Evolutionary conservation across 2,888 invertebrate genomes (phyloP).

Genomic region (Cheiracanthium punctorium): DNA sequence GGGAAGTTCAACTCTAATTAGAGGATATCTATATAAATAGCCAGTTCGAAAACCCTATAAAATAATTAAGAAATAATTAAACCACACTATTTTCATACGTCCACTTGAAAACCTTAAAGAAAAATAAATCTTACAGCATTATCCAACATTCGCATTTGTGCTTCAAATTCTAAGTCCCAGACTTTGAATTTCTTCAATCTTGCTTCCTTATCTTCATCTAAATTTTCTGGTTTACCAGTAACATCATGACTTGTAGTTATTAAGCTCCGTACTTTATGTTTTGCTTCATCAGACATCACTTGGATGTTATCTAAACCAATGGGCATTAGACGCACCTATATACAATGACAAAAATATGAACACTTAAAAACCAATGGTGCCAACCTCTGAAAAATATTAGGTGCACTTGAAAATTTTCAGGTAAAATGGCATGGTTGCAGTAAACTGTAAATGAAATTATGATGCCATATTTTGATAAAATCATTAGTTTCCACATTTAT

Average conservation of each 20-base stretch:
- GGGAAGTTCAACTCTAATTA: slow-evolving; percentile 89
- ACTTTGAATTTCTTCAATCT: slow-evolving; percentile 84
- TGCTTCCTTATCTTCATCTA: slow-evolving; percentile 79
- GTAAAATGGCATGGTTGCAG: too few relatives aligned
- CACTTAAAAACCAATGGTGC: too few relatives aligned
- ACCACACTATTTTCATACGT: neutral
- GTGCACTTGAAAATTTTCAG: too few relatives aligned
- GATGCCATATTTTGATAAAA: too few relatives aligned
- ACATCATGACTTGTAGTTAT: slow-evolving; percentile 74
- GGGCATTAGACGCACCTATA: slow-evolving; percentile 79
- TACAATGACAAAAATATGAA: neutral
- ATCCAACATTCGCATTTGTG: slow-evolving; percentile 96
- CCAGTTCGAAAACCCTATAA: slow-evolving; percentile 94
- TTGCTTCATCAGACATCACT: slow-evolving; percentile 85
- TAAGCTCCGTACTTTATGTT: slow-evolving; percentile 78
- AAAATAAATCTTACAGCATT: slow-evolving; percentile 83
- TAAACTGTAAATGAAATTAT: too few relatives aligned
- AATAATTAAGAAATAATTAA: neutral
- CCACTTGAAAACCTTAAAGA: neutral
- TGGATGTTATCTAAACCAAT: slow-evolving; percentile 87
- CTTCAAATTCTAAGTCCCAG: slow-evolving; percentile 96
- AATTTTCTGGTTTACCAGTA: slow-evolving; percentile 72
- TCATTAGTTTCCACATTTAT: too few relatives aligned
- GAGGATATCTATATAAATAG: slow-evolving; percentile 94
- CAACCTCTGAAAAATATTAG: too few relatives aligned